Conservation (phyloP, 2,888 invertebrate species). For the Drosophila sordidapex region DNA sequence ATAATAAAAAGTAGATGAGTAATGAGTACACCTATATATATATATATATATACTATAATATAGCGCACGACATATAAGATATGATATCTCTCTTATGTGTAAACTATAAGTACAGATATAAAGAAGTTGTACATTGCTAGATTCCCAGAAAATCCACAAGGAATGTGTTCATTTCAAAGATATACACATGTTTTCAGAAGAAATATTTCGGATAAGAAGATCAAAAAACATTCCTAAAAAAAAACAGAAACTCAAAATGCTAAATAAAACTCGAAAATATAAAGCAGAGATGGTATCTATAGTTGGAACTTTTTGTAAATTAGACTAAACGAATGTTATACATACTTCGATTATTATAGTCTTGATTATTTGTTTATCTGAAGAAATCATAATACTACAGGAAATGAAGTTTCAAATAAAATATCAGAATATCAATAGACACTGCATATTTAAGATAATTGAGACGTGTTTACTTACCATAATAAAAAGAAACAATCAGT, state of each 20-base stretch:
- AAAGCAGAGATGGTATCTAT: background rate
- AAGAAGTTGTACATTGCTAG: constrained; percentile 15
- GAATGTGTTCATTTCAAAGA: constrained; percentile 33
- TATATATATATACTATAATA: constrained; percentile 1
- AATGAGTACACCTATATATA: constrained; percentile 64
- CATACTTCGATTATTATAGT: background rate
- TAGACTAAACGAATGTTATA: background rate
- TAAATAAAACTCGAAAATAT: background rate
- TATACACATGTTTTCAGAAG: constrained; percentile 14
- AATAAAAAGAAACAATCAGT: background rate
- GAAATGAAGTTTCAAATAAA: background rate
- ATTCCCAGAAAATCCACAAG: constrained; percentile 42
- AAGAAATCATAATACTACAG: background rate
- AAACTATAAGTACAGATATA: constrained; percentile 4
- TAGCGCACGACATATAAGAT: constrained; percentile 8
- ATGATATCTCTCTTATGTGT: background rate
- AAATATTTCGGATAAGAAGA: constrained; percentile 13
- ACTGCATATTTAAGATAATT: background rate
- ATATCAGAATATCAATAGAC: background rate
- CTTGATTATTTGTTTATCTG: background rate
- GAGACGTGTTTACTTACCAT: background rate
- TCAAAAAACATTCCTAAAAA: background rate
- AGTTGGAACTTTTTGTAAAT: background rate
- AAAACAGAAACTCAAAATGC: background rate
- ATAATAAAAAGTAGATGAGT: constrained; percentile 61